phyloP scores from a whole-genome alignment of 2,113 vertebrate genomes.

The Chloebia gouldiae region DNA sequence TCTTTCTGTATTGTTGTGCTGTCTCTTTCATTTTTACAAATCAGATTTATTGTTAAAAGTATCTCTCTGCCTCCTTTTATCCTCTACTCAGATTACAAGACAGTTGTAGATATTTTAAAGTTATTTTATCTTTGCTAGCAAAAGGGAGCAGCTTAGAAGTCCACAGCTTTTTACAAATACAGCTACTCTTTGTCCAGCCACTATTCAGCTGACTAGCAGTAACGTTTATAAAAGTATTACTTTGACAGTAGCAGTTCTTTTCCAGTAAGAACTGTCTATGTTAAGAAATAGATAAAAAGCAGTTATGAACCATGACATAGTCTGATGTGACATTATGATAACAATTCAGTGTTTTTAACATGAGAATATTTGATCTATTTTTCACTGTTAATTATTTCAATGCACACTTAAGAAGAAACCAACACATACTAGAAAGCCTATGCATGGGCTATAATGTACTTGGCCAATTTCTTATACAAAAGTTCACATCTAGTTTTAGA shows the following conservation, averaged over 20 bases:
- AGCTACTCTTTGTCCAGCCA: not conserved
- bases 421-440: not conserved
- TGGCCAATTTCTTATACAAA: not conserved
- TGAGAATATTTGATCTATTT: not conserved
- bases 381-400: not conserved
- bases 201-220: not conserved
- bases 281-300: not conserved
- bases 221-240: not conserved
- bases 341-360: not conserved
- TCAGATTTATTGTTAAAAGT: not conserved
- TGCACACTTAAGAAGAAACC: not conserved
- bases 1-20: not conserved
- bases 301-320: not conserved
- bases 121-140: not conserved
- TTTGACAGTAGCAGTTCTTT: not conserved
- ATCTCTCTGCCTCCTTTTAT: not conserved
- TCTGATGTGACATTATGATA: not conserved
- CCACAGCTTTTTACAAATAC: not conserved
- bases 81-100: not conserved
- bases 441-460: not conserved
- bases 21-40: not conserved
- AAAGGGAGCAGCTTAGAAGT: not conserved
- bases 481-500: not conserved
- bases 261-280: not conserved
- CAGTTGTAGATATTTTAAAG: not conserved